These are phyloP conservation scores for Spinus olivaceus DNA, from an alignment of 2,797 vertebrate genomes.

Conservation along the genomic window DNA sequence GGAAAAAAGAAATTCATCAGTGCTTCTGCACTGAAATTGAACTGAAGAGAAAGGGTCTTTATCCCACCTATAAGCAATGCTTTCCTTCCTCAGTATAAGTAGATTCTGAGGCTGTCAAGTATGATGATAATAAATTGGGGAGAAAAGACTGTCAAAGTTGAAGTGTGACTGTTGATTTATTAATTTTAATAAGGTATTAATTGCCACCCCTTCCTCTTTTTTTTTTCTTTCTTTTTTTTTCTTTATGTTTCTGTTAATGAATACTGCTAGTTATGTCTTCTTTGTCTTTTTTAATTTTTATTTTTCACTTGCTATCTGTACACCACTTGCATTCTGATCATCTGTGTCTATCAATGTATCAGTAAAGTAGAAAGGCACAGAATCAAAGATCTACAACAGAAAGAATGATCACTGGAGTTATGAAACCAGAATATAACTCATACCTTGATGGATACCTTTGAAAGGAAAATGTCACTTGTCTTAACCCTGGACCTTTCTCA, in stretches of 20 bases:
- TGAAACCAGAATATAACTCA: neutral
- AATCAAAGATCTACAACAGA: neutral
- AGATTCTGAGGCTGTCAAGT: neutral
- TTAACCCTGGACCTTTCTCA: neutral
- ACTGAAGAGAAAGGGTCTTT: neutral
- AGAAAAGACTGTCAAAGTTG: neutral
- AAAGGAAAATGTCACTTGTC: neutral
- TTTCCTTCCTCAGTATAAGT: neutral
- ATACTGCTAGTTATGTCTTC: accelerated
- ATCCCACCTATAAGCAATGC: neutral
- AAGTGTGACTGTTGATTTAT: neutral
- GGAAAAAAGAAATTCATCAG: neutral
- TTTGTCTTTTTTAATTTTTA: neutral
- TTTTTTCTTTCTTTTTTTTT: neutral
- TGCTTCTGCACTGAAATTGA: neutral
- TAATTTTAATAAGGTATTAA: neutral
- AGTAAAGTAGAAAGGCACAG: neutral
- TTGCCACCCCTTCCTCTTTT: neutral
- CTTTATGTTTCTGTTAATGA: neutral
- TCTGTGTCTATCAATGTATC: neutral
- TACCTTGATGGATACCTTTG: neutral
- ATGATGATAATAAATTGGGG: neutral
- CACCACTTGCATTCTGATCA: neutral
- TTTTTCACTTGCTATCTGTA: neutral
- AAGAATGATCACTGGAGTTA: neutral